Percentiles rank a stretch among this genome's conserved stretches.
These are phyloP conservation scores for Chionis minor DNA, from an alignment of 2,113 vertebrate genomes.

Conservation along the genomic window DNA sequence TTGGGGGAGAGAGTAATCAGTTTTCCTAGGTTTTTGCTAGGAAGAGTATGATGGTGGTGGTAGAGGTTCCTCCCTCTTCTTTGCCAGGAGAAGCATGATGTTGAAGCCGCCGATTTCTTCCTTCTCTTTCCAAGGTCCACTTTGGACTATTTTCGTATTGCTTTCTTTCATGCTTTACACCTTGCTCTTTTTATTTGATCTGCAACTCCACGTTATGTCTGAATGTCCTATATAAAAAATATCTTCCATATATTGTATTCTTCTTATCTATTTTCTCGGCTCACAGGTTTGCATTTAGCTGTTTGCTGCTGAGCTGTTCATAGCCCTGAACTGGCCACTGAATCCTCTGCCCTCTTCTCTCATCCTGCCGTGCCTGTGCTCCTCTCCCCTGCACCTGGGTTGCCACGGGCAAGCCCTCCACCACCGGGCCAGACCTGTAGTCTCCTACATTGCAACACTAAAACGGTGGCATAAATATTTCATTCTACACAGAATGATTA, in stretches of 20 bases:
- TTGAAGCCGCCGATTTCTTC: neutral
- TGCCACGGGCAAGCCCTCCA: neutral
- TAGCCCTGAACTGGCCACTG: neutral
- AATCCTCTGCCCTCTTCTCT: neutral
- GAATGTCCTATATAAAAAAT: neutral
- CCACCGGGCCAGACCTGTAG: neutral
- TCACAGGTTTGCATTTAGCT: neutral
- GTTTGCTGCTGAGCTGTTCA: neutral
- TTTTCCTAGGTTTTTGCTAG: neutral
- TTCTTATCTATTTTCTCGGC: neutral
- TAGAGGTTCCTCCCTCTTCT: neutral
- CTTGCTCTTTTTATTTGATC: neutral
- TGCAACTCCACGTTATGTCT: neutral
- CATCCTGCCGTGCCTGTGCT: neutral
- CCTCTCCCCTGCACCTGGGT: neutral
- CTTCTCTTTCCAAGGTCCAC: neutral
- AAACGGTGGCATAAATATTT: neutral
- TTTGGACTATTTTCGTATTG: neutral
- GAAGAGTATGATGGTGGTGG: accelerated
- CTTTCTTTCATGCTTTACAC: neutral
- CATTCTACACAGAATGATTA: neutral
- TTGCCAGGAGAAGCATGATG: neutral
- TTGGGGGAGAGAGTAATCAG: neutral
- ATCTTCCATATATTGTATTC: neutral
- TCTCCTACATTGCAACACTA: neutral